Evolutionary conservation across 2,797 vertebrate genomes (phyloP).

Genomic region (Morus bassanus): DNA sequence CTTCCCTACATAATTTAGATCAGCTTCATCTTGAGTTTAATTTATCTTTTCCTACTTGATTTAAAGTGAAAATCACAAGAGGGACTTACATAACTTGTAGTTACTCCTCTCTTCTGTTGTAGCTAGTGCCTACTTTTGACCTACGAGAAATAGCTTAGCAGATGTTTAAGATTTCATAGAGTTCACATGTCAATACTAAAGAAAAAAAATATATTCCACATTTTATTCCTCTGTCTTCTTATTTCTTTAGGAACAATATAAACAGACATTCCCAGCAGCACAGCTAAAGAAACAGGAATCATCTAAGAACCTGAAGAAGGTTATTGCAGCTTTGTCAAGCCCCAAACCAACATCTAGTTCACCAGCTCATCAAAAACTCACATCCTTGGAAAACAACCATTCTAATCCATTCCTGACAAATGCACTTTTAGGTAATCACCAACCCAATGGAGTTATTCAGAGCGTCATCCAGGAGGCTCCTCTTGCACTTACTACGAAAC

Average conservation of each 20-base stretch:
- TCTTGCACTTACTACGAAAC: conserved; percentile 89
- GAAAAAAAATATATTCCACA: not conserved
- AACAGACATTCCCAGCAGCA: conserved; percentile 79
- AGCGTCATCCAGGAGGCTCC: conserved; percentile 89
- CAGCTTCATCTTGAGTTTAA: not conserved
- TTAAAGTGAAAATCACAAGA: not conserved
- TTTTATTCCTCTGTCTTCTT: conserved; percentile 49
- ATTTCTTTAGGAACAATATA: conserved; percentile 82
- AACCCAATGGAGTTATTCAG: conserved; percentile 83
- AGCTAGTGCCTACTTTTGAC: not conserved
- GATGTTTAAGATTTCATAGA: not conserved
- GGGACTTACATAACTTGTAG: not conserved
- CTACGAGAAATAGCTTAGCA: not conserved
- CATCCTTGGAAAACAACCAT: conserved; percentile 80
- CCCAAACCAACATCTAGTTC: conserved; percentile 75
- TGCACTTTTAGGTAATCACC: conserved; percentile 90
- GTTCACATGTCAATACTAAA: not conserved
- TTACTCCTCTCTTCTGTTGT: not conserved
- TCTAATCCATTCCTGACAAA: conserved; percentile 91
- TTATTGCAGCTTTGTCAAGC: conserved; percentile 74
- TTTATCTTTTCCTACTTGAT: not conserved
- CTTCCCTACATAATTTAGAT: not conserved
- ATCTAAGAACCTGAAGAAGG: conserved; percentile 87
- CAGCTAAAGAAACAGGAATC: conserved; percentile 82
- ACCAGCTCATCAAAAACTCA: conserved; percentile 78